Evolutionary conservation across 2,797 vertebrate species (phyloP), one percentile per base, ranked within the genome.

Genomic region (Melanotaenia pygmaea): DNA sequence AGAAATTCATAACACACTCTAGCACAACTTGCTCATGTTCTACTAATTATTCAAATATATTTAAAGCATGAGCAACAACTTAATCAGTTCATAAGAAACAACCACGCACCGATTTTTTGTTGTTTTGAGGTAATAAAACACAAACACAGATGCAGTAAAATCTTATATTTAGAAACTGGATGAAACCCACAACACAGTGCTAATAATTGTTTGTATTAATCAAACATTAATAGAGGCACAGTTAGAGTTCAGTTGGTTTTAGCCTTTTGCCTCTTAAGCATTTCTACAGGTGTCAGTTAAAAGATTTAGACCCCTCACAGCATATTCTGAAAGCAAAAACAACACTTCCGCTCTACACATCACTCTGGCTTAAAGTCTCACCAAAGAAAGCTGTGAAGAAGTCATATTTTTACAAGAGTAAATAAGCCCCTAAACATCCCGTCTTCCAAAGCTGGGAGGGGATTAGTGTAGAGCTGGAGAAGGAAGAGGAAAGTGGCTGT

Each of bases 361-460:
- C 73, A 14, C 62, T 76, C 62, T 59, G 47, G 35, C 28, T 63
- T 4, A 51, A 51, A 40, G 53, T 64, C 47, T 79, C 62, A 81
- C 81, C 83, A 87, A 82, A 78, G 66, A 40, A 60, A 70, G 59
- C 74, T 73, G 71, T 47, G 43, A 72, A 86, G 85, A 85, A 83
- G 75, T 58, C 50, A 54, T 54, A 78, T 90, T 86, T 85, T 77
- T 76, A 82, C 80, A 78, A 73, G 77, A 88, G 85, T 89, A 91
- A 91, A 91, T 91, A 90, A 90, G 83, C 79, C 84, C 76, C 64
- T 84, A 90, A 90, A 86, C 84, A 86, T 87, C 66, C 69, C 40
- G 80, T 80, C 82, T 82, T 18, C 72, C 83, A 72, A 76, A 76
- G 78, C 88, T 81, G 76, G 72, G 74, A 88, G 89, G 85, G 85